A percentile compares a stretch with the other conserved stretches of the same genome.
phyloP scores from a whole-genome alignment of 92 coral and sea anemone species.

The Zoanthus solanderi region DNA sequence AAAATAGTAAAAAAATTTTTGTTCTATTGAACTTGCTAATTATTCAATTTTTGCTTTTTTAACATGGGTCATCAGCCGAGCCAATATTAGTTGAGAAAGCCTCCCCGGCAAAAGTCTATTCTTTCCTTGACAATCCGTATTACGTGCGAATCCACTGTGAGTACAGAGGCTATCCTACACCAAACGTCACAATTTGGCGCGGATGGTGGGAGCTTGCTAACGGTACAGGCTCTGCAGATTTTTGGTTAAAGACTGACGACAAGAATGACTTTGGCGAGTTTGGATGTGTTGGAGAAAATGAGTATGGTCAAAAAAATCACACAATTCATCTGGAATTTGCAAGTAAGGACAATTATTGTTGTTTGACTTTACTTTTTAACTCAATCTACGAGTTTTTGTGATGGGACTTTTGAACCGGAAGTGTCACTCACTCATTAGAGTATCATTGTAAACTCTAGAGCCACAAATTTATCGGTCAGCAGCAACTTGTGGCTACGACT shows the following conservation, averaged over 20 bases:
- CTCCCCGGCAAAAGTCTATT: slow-evolving; percentile 12
- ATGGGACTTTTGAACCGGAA: too few species aligned
- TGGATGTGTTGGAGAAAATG: slow-evolving; percentile 40
- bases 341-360: background rate
- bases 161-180: slow-evolving; percentile 32
- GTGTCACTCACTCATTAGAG: too few species aligned
- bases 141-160: slow-evolving; percentile 45
- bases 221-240: slow-evolving; percentile 38
- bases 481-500: background rate
- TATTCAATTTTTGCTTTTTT: background rate
- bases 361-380: too few species aligned
- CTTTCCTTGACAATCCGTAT: slow-evolving; percentile 37
- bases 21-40: background rate
- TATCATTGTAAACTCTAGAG: too few species aligned
- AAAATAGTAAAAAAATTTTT: background rate
- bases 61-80: slow-evolving; percentile 1
- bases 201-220: slow-evolving; percentile 37
- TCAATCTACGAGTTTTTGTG: too few species aligned
- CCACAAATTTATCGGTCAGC: too few species aligned
- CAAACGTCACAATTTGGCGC: slow-evolving; percentile 41
- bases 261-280: slow-evolving; percentile 25
- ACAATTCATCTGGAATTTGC: slow-evolving; percentile 2
- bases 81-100: slow-evolving; percentile 20
- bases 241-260: slow-evolving; percentile 35
- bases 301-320: slow-evolving; percentile 32